Conservation (phyloP, 2,888 invertebrate species). For the Sympetrum striolatum region DNA sequence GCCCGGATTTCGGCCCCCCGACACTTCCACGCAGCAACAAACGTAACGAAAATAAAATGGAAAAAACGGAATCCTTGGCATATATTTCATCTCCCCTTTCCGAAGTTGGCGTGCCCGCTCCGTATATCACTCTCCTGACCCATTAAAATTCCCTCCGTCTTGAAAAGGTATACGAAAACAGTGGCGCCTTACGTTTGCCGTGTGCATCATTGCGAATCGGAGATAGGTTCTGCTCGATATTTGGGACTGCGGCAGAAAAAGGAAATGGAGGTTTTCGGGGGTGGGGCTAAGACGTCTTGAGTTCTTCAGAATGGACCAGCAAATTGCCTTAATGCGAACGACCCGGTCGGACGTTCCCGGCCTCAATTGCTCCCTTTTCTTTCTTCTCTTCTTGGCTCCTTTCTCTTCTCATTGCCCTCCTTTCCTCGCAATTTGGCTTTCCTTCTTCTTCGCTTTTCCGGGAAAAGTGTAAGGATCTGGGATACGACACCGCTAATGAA, state of each 20-base stretch:
- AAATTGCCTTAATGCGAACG: constrained; percentile 30
- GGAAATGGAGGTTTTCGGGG: not conserved
- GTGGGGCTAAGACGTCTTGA: not conserved
- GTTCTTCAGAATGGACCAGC: not conserved
- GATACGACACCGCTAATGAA: not conserved
- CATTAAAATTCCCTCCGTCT: not conserved
- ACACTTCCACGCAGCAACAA: not conserved
- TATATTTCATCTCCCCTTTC: not conserved
- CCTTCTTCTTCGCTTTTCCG: not conserved
- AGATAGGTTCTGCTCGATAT: constrained; percentile 8
- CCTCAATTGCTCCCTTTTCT: not conserved
- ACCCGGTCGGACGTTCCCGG: constrained; percentile 12
- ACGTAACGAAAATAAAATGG: no score
- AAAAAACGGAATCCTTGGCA: not conserved
- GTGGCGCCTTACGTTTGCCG: not conserved
- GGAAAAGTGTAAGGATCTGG: not conserved
- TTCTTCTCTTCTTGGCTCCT: not conserved
- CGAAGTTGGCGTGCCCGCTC: not conserved
- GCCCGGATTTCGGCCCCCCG: not conserved
- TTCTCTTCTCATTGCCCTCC: not conserved
- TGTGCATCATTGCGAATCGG: not conserved
- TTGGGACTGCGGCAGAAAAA: not conserved
- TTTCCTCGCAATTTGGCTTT: not conserved
- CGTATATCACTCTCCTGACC: not conserved
- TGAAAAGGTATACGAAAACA: not conserved